Evolutionary conservation across 2,797 vertebrate species (phyloP).

Genomic region (Myripristis jacobus): DNA sequence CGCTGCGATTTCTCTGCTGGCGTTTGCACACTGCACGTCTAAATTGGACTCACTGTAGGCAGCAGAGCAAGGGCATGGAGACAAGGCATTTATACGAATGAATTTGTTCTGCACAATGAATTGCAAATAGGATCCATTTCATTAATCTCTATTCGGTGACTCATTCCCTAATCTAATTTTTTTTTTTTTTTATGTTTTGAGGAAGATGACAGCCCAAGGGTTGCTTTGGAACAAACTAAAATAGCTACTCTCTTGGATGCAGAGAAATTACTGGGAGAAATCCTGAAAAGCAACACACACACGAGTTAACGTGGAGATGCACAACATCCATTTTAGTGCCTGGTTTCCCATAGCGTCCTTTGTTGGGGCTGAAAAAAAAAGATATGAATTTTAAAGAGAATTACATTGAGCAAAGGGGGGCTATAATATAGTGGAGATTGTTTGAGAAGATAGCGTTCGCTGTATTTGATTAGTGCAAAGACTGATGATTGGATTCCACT

Average conservation of each 20-base stretch:
- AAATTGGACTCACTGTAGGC: slow-evolving; percentile 6
- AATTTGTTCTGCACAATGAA: slow-evolving; percentile 39
- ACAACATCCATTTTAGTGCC: slow-evolving; percentile 2
- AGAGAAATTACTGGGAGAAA: slow-evolving; percentile 13
- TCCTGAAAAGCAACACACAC: slow-evolving; percentile 6
- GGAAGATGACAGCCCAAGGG: slow-evolving; percentile 8
- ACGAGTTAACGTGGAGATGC: neutral
- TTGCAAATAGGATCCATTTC: slow-evolving; percentile 28
- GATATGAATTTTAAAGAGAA: slow-evolving; percentile 12
- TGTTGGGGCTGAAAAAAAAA: slow-evolving; percentile 35
- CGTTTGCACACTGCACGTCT: neutral
- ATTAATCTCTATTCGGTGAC: slow-evolving; percentile 19
- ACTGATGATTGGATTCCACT: slow-evolving; percentile 23
- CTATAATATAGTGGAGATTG: neutral
- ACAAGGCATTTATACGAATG: slow-evolving; percentile 22
- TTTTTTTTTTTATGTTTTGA: slow-evolving; percentile 15
- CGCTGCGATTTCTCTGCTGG: neutral
- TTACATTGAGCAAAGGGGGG: slow-evolving; percentile 1
- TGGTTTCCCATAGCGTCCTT: slow-evolving; percentile 2
- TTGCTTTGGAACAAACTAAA: slow-evolving; percentile 35
- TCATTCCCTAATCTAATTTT: slow-evolving; percentile 18
- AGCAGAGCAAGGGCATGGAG: slow-evolving; percentile 7
- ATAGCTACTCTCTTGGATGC: slow-evolving; percentile 11
- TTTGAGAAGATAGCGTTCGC: slow-evolving; percentile 9
- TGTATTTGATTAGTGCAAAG: slow-evolving; percentile 33